phyloP scores from a whole-genome alignment of 2,888 invertebrate species.

The Orchesellides sinensis region DNA sequence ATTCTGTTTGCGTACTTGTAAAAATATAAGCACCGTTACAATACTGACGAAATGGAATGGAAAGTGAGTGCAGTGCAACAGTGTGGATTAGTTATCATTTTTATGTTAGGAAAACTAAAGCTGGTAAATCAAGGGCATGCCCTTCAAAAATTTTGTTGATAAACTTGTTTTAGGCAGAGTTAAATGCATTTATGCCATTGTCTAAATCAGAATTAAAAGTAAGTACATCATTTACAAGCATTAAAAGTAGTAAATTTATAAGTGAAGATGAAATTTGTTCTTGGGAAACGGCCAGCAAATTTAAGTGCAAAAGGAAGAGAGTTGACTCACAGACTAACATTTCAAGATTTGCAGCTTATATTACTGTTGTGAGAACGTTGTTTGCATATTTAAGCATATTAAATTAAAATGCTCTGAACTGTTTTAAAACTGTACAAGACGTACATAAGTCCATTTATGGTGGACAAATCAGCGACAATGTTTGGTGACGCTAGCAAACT shows the following conservation, averaged over 20 bases:
- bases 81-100: background rate
- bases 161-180: conserved; percentile 43
- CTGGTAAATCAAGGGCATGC: conserved; percentile 50
- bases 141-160: conserved; percentile 45
- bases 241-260: conserved; percentile 13
- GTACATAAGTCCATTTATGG: background rate
- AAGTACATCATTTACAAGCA: background rate
- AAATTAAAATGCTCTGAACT: no score
- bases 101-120: background rate
- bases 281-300: conserved; percentile 44
- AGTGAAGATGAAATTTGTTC: conserved; percentile 22
- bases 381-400: background rate
- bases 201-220: background rate
- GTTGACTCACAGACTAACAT: background rate
- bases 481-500: background rate
- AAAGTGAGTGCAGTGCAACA: conserved; percentile 21
- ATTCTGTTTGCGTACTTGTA: background rate
- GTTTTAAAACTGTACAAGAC: background rate
- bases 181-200: background rate
- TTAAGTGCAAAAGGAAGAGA: background rate
- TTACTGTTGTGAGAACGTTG: background rate
- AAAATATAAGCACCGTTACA: background rate
- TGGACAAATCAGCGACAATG: background rate
- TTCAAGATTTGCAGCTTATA: conserved; percentile 4
- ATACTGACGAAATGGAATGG: conserved; percentile 2